Evolutionary conservation across 2,113 vertebrate genomes (phyloP).

Genomic region (Aphyosemion australe): DNA sequence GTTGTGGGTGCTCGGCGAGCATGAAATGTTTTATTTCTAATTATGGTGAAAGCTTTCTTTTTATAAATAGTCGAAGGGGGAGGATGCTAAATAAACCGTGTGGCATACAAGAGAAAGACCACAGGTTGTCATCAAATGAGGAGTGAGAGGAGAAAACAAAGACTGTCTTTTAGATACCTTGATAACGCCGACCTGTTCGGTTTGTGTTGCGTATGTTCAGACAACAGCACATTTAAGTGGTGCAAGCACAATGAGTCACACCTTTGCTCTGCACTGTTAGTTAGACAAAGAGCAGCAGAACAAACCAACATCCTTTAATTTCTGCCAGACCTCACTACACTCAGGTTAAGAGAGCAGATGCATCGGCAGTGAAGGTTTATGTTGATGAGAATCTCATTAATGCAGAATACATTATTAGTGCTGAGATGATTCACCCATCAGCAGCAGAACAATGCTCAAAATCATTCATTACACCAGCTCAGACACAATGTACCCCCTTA

Average conservation of each 20-base stretch:
- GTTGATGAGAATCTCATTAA: constrained; percentile 71
- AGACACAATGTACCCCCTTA: constrained; percentile 43
- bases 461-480: constrained; percentile 48
- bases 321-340: constrained; percentile 28
- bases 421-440: constrained; percentile 74
- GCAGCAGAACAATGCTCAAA: constrained; percentile 63
- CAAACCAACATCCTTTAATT: constrained; percentile 28
- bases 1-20: constrained; percentile 48
- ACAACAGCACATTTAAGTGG: constrained; percentile 28
- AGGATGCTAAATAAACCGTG: background rate
- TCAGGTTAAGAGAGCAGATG: constrained; percentile 65
- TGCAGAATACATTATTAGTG: constrained; percentile 53
- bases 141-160: background rate
- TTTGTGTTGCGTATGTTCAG: constrained; percentile 26
- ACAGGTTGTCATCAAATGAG: constrained; percentile 20
- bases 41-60: constrained; percentile 31
- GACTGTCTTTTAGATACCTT: constrained; percentile 3
- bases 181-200: constrained; percentile 8
- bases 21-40: constrained; percentile 45
- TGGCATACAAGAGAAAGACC: background rate
- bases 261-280: constrained; percentile 45
- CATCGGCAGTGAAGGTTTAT: constrained; percentile 55
- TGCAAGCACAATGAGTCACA: constrained; percentile 47
- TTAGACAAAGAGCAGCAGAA: constrained; percentile 26
- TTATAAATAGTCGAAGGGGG: background rate